Percentiles rank a stretch among this genome's conserved stretches.
These are phyloP conservation scores for Poeciliopsis turneri DNA, from an alignment of 2,797 vertebrate species.

Conservation along the genomic window DNA sequence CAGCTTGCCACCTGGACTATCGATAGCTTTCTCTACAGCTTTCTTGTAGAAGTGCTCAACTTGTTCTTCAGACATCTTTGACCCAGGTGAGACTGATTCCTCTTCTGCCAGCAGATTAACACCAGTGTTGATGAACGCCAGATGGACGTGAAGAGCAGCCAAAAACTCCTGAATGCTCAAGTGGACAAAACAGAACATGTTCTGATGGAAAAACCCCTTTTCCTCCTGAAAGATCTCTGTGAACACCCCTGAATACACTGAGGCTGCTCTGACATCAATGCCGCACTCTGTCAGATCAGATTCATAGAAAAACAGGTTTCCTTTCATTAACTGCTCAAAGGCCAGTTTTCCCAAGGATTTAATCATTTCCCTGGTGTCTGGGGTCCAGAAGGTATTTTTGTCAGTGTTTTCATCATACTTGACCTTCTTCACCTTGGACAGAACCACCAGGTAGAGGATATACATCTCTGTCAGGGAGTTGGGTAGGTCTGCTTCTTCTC, in stretches of 20 bases:
- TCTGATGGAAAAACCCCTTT: constrained; percentile 9
- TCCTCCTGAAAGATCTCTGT: constrained; percentile 47
- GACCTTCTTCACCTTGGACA: constrained; percentile 22
- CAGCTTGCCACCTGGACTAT: constrained; percentile 42
- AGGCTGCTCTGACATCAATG: constrained; percentile 27
- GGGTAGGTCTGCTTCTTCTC: constrained; percentile 20
- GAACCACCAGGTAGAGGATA: constrained; percentile 31
- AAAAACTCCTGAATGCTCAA: constrained; percentile 53
- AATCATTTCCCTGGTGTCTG: not conserved
- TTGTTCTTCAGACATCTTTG: not conserved
- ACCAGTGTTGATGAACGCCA: constrained; percentile 18
- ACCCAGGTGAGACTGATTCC: not conserved
- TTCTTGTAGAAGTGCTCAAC: not conserved
- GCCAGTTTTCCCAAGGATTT: constrained; percentile 5
- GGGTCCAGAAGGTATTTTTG: not conserved
- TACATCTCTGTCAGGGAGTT: constrained; percentile 44
- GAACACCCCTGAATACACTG: constrained; percentile 37
- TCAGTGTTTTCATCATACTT: not conserved
- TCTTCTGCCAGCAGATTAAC: constrained; percentile 31
- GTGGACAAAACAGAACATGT: constrained; percentile 43
- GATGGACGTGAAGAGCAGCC: constrained; percentile 50
- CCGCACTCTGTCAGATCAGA: constrained; percentile 30
- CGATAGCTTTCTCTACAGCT: constrained; percentile 36
- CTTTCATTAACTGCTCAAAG: constrained; percentile 5
- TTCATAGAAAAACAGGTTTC: constrained; percentile 34